These are phyloP conservation scores for Actinemys pallida DNA, from an alignment of 2,113 vertebrate species.

Conservation along the genomic window DNA sequence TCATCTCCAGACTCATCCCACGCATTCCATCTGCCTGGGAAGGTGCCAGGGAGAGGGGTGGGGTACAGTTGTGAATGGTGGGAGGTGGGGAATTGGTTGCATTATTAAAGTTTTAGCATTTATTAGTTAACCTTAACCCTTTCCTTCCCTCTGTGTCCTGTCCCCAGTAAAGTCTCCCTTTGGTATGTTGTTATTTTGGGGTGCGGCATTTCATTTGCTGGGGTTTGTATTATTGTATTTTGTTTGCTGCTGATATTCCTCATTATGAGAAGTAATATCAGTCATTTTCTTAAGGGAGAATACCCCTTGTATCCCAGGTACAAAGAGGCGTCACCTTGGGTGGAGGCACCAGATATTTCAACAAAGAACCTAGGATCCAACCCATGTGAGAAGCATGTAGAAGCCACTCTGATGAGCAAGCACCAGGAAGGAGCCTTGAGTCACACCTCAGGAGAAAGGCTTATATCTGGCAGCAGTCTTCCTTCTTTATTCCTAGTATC, in stretches of 20 bases:
- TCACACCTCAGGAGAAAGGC: neutral
- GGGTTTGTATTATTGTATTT: neutral
- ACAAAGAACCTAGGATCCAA: neutral
- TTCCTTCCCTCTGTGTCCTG: neutral
- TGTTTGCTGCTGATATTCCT: neutral
- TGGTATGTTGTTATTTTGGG: neutral
- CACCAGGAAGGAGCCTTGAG: neutral
- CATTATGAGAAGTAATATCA: neutral
- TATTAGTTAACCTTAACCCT: neutral
- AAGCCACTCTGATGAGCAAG: neutral
- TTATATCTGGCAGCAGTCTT: conserved; percentile 16
- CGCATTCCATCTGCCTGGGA: neutral
- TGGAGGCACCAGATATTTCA: neutral
- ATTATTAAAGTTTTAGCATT: neutral
- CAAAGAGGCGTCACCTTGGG: neutral
- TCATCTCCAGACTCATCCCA: neutral
- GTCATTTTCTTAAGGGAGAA: neutral
- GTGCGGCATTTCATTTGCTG: neutral
- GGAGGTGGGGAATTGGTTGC: neutral
- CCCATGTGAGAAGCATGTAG: neutral
- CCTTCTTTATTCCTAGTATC: neutral
- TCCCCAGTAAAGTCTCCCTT: neutral
- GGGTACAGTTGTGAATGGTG: neutral
- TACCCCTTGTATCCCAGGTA: neutral
- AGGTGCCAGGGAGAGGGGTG: neutral